Conservation (phyloP, 1,140 invertebrate genomes). For the Planococcus citri region DNA sequence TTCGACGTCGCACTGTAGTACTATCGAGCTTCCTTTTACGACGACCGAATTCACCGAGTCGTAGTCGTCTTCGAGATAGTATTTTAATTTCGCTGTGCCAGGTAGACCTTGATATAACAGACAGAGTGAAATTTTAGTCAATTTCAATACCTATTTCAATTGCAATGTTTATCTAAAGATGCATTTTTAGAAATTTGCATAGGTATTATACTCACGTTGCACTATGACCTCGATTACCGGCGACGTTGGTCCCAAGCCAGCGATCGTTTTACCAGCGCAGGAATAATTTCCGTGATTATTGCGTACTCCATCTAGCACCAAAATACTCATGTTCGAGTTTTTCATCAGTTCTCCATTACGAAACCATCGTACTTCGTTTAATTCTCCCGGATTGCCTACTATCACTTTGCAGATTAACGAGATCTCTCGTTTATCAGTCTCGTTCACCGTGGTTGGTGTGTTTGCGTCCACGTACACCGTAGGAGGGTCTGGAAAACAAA, state of each 20-base stretch:
- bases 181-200: too few relatives aligned
- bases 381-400: constrained; percentile 44
- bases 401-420: constrained; percentile 63
- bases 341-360: constrained; percentile 63
- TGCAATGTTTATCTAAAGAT: too few relatives aligned
- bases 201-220: constrained; percentile 52
- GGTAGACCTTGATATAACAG: constrained; percentile 47
- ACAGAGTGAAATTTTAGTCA: constrained; percentile 24
- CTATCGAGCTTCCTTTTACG: constrained; percentile 62
- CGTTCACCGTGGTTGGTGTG: constrained; percentile 57
- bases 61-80: constrained; percentile 29
- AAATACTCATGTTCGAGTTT: constrained; percentile 60
- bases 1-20: constrained; percentile 64
- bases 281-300: constrained; percentile 84
- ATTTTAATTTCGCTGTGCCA: constrained; percentile 52
- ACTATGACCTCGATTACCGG: constrained; percentile 57
- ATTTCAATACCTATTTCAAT: too few relatives aligned
- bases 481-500: constrained; percentile 50
- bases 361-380: constrained; percentile 53
- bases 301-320: constrained; percentile 63
- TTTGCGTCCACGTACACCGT: constrained; percentile 62
- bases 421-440: constrained; percentile 65
- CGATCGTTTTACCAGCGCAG: constrained; percentile 73
- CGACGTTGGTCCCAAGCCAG: constrained; percentile 71
- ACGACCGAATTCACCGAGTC: constrained; percentile 56